These are phyloP conservation scores for Eurytoma adleriae DNA, from an alignment of 2,888 invertebrate genomes.

Conservation along the genomic window DNA sequence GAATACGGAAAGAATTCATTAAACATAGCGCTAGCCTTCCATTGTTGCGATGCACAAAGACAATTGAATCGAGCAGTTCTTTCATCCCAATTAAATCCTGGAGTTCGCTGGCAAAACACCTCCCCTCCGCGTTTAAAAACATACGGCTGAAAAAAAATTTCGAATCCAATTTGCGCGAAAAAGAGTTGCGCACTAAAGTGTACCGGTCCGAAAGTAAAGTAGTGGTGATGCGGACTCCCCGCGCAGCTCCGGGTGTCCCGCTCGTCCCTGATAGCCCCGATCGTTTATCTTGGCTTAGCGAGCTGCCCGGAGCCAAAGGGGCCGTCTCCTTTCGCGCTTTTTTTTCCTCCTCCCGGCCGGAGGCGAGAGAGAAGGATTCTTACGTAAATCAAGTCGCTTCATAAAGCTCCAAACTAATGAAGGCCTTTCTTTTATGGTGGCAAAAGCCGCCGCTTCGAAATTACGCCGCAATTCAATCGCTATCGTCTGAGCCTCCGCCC, in stretches of 20 bases:
- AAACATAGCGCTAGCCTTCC: too few species aligned
- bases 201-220: not conserved
- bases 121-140: not conserved
- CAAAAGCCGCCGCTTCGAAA: slow-evolving; percentile 36
- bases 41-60: too few species aligned
- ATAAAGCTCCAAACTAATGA: slow-evolving; percentile 50
- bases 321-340: not conserved
- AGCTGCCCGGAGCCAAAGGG: slow-evolving; percentile 18
- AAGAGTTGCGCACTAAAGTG: too few species aligned
- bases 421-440: slow-evolving; percentile 44
- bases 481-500: not conserved
- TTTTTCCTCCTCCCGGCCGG: slow-evolving; percentile 7
- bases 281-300: slow-evolving; percentile 56
- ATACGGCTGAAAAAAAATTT: too few species aligned
- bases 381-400: slow-evolving; percentile 55
- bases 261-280: slow-evolving; percentile 20
- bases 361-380: slow-evolving; percentile 10
- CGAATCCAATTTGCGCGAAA: too few species aligned
- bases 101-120: slow-evolving; percentile 42
- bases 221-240: slow-evolving; percentile 41
- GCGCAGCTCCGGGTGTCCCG: not conserved
- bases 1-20: too few species aligned
- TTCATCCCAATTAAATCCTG: not conserved
- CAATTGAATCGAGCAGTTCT: too few species aligned
- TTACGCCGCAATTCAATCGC: slow-evolving; percentile 6